A percentile compares a stretch with the other conserved stretches of the same genome.
Conservation (phyloP, 2,888 invertebrate genomes). For the Chrysolina oricalcia region DNA sequence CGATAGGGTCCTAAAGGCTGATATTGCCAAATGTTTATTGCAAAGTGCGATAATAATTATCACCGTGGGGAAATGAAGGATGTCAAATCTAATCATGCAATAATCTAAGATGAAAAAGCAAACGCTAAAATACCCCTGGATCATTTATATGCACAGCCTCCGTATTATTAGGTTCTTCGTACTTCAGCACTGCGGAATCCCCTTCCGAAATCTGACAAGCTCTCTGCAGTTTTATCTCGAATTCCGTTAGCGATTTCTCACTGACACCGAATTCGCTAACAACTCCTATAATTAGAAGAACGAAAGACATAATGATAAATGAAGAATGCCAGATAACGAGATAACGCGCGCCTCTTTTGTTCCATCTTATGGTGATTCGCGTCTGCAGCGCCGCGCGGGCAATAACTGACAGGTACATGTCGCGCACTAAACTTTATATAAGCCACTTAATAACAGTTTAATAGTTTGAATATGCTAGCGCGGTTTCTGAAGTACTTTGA, state of each 20-base stretch:
- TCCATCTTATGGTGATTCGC: neutral
- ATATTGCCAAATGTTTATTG: too few relatives aligned
- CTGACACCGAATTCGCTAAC: neutral
- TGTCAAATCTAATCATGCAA: too few relatives aligned
- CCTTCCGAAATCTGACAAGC: neutral
- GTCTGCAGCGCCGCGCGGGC: slow-evolving; percentile 30
- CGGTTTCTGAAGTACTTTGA: neutral
- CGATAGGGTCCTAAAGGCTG: too few relatives aligned
- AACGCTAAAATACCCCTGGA: too few relatives aligned
- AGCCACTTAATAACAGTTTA: slow-evolving; percentile 23
- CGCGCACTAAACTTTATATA: slow-evolving; percentile 8
- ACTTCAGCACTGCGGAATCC: too few relatives aligned
- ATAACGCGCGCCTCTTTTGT: neutral
- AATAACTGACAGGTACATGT: slow-evolving; percentile 25
- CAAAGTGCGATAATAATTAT: too few relatives aligned
- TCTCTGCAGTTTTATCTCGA: slow-evolving; percentile 36
- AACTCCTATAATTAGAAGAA: neutral
- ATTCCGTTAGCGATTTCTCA: slow-evolving; percentile 37
- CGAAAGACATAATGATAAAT: neutral
- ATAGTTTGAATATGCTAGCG: slow-evolving; percentile 27
- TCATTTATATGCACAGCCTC: too few relatives aligned
- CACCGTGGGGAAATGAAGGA: too few relatives aligned
- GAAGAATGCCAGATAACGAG: neutral
- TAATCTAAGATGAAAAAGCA: too few relatives aligned
- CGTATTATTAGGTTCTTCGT: neutral